Evolutionary conservation across 2,113 vertebrate genomes (phyloP).

Genomic region (Xiphorhynchus elegans): DNA sequence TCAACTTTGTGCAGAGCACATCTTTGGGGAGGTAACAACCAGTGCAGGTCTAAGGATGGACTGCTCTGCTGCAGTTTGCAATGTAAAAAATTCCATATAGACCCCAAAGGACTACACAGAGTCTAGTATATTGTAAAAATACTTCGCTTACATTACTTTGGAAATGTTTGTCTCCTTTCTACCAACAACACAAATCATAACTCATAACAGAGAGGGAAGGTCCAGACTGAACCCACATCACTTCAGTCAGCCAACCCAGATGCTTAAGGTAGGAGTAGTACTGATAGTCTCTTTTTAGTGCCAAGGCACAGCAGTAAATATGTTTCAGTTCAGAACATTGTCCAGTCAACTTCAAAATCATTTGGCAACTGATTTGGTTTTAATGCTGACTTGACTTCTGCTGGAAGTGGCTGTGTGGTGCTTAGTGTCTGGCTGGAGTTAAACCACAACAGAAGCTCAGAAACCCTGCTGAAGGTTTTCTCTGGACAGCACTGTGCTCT

Average conservation of each 20-base stretch:
- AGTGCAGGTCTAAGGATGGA: background rate
- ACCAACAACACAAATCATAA: background rate
- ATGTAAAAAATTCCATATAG: background rate
- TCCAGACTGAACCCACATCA: background rate
- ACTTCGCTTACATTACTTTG: background rate
- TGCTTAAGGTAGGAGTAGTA: background rate
- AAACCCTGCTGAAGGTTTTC: background rate
- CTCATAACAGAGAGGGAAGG: rapidly evolving
- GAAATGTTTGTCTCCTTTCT: background rate
- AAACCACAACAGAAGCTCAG: too few species aligned
- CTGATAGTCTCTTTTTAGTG: background rate
- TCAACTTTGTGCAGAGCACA: background rate
- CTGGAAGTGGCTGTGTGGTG: background rate
- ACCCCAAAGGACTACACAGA: background rate
- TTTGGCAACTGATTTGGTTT: background rate
- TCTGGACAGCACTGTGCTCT: background rate
- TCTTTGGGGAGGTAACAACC: background rate
- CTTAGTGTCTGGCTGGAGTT: background rate
- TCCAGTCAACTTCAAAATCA: background rate
- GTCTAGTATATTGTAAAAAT: background rate
- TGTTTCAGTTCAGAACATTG: background rate
- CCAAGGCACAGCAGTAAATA: background rate
- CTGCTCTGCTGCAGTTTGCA: background rate
- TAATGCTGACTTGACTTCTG: background rate
- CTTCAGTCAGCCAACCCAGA: background rate